Base-by-base conservation (phyloP, 2,113 vertebrate genomes). In the Corythaeola cristata region DNA sequence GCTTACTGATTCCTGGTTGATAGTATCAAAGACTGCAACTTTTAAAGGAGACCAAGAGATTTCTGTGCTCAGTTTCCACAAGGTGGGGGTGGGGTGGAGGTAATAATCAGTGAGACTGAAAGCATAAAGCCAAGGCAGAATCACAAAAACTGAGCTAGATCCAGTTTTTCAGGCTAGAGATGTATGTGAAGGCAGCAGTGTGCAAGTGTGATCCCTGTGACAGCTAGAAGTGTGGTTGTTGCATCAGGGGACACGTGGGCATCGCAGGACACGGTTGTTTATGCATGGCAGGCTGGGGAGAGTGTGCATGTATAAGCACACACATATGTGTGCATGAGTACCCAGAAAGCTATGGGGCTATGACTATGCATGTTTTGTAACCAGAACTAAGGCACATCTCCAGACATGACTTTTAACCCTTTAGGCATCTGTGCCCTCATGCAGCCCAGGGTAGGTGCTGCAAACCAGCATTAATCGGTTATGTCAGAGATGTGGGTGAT, bases 321-420 rank as follows among this genome's bases (percentile, higher is more conserved):
- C 24, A 49, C 2, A 1, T 6, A 17, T 12, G 11, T 39, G 81
- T 60, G 27, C 0, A 0, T 2, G 3, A 6, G 11, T 19, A 27
- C 22, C 27, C 73, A 41, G 49, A 59, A 63, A 69, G 60, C 18
- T 37, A 8, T 5, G 28, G 39, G 75, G 33, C 32, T 68, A 19
- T 11, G 58, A 28, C 15, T 2, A 12, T 20, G 15, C 13, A 5
- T 41, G 2, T 18, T 92, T 55, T 67, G 45, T 16, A 44, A 39
- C 17, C 20, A 66, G 16, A 55, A 62, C 19, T 18, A 39, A 17
- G 88, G 26, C 1, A 13, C 4, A 8, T 14, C 33, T 69, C 50
- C 52, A 66, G 73, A 39, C 3, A 3, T 15, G 8, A 50, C 12
- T 53, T 95, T 62, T 49, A 85, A 82, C 12, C 20, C 28, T 49